Evolutionary conservation across 2,113 vertebrate genomes (phyloP), one percentile per base, ranked within the genome.

Genomic region (Suricata suricatta): DNA sequence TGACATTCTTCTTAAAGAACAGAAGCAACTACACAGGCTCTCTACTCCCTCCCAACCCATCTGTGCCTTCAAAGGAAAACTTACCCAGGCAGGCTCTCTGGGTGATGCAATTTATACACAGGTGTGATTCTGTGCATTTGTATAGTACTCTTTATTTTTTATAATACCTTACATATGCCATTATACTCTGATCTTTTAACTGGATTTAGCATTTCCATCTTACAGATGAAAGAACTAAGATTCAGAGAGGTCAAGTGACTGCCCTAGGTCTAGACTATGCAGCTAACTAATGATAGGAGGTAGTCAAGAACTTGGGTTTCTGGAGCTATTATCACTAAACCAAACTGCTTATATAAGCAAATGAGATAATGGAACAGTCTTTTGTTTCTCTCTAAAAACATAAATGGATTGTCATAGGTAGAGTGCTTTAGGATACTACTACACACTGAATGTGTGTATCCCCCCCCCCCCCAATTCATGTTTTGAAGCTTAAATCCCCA

Each of bases 1-100:
- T 64, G 72, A 79, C 68, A 74, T 57, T 95, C 29, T 81, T 91
- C 80, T 90, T 85, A 47, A 97, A 96, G 87, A 96, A 95, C 16
- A 90, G 29, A 90, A 94, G 19, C 88, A 97, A 33, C 60, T 47
- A 81, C 13, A 68, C 3, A 90, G 33, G 57, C n/a, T 91, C 27
- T 72, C 54, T 3, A 9, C 17, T 92, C 52, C 2, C 72, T 92
- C 41, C 77, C n/a, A 52, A 19, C 7, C 38, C 68, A 90, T 90
- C 63, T 88, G 72, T 89, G 31, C 38, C 54, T 97, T 95, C 60
- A 47, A 88, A 91, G 82, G 68, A 93, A 88, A 95, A 33, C 68
- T 10, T 33, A 71, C 31, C 29, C 68, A 96, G 63, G 80, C 33
- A 94, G 71, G 27, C 25, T 81, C 47, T 84, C 15, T 91, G 44